Conservation (phyloP, 2,888 invertebrate genomes). For the Xestobium rufovillosum region DNA sequence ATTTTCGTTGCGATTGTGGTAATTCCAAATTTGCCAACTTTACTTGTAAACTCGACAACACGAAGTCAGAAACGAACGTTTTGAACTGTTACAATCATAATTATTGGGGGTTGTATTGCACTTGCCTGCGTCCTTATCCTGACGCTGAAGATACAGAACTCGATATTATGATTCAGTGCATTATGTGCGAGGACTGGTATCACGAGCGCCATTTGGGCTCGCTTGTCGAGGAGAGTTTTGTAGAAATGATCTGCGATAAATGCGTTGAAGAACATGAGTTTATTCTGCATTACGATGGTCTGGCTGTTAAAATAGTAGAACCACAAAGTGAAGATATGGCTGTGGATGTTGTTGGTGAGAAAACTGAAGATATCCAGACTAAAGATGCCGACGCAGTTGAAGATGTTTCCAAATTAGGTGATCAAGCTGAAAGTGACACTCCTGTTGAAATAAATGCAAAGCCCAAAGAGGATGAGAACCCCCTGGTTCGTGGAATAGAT, state of each 20-base stretch:
- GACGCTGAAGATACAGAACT: conserved; percentile 75
- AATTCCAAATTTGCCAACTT: conserved; percentile 65
- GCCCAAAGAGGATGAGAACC: conserved; percentile 11
- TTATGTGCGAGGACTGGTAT: conserved; percentile 97
- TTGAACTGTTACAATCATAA: conserved; percentile 87
- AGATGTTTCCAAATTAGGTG: conserved; percentile 5
- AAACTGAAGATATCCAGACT: conserved; percentile 12
- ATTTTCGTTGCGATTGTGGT: conserved; percentile 95
- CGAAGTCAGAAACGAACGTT: conserved; percentile 57
- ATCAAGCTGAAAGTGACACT: conserved; percentile 15
- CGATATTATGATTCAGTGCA: conserved; percentile 95
- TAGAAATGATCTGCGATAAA: conserved; percentile 72
- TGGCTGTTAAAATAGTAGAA: conserved; percentile 31
- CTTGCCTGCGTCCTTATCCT: conserved; percentile 87
- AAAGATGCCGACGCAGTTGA: conserved; percentile 16
- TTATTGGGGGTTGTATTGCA: conserved; percentile 87
- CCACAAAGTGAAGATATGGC: conserved; percentile 19
- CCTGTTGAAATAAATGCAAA: conserved; percentile 17
- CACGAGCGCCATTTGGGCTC: conserved; percentile 74
- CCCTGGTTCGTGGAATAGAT: background rate
- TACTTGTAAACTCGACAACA: conserved; percentile 60
- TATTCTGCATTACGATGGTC: conserved; percentile 59
- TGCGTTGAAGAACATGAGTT: conserved; percentile 75
- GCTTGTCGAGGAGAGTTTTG: conserved; percentile 44
- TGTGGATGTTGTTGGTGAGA: conserved; percentile 20